phyloP scores from a whole-genome alignment of 2,797 vertebrate genomes.

The Acipenser oxyrinchus region DNA sequence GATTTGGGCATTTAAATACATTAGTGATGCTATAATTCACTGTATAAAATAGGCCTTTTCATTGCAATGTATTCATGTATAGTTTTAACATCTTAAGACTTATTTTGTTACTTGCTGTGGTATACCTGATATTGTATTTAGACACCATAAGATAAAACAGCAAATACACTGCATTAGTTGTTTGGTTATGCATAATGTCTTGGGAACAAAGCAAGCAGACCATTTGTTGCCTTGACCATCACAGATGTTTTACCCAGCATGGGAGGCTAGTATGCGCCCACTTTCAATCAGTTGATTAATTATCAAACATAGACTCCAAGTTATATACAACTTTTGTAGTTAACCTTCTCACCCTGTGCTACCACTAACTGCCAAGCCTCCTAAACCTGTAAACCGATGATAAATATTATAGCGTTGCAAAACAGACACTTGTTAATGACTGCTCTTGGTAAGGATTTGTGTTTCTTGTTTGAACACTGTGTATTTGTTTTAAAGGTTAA shows the following conservation, averaged over 20 bases:
- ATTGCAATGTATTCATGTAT: too few relatives aligned
- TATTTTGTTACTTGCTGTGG: too few relatives aligned
- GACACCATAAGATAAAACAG: constrained; percentile 49
- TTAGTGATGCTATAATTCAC: too few relatives aligned
- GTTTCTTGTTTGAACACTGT: too few relatives aligned
- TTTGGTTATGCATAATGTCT: constrained; percentile 52
- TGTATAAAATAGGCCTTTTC: too few relatives aligned
- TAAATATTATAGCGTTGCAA: constrained; percentile 69
- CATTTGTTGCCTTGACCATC: constrained; percentile 69
- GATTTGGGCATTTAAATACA: too few relatives aligned
- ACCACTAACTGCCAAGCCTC: constrained; percentile 74
- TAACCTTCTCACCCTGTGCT: constrained; percentile 84
- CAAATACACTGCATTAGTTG: constrained; percentile 64
- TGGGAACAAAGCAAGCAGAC: constrained; percentile 60
- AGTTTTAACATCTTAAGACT: too few relatives aligned
- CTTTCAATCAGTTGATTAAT: constrained; percentile 82
- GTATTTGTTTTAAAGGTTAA: too few relatives aligned
- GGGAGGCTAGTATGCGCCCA: constrained; percentile 60
- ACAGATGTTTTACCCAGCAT: constrained; percentile 60
- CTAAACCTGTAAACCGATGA: constrained; percentile 72
- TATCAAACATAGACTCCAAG: constrained; percentile 71
- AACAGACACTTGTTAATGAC: constrained; percentile 27
- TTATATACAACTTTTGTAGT: constrained; percentile 89
- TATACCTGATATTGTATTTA: neutral
- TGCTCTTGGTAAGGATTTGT: too few relatives aligned